A percentile compares a stretch with the other conserved stretches of the same genome.
Conservation (phyloP, 2,797 vertebrate species). For the Meda fulgida region DNA sequence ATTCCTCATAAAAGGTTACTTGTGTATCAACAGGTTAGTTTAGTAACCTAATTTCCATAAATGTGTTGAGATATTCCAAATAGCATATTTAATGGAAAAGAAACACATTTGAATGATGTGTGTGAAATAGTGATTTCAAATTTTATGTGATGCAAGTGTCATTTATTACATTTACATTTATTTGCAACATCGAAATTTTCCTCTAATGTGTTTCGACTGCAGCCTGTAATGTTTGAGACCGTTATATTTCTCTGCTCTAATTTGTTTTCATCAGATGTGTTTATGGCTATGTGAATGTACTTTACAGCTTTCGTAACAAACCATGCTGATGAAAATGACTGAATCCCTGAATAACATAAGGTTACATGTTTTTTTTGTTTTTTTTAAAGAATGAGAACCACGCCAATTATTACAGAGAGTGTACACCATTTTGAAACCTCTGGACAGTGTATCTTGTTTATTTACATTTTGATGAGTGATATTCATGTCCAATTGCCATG, state of each 20-base stretch:
- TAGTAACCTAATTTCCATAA: slow-evolving; percentile 66
- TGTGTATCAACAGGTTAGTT: slow-evolving; percentile 76
- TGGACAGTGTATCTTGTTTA: slow-evolving; percentile 9
- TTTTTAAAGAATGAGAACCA: slow-evolving; percentile 13
- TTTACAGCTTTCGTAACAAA: slow-evolving; percentile 80
- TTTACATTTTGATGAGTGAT: slow-evolving; percentile 3
- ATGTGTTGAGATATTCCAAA: slow-evolving; percentile 69
- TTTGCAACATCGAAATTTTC: slow-evolving; percentile 73
- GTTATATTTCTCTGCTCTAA: slow-evolving; percentile 80
- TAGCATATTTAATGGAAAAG: slow-evolving; percentile 71
- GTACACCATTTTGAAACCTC: slow-evolving; percentile 29
- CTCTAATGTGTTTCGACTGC: slow-evolving; percentile 79
- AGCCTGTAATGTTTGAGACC: slow-evolving; percentile 80
- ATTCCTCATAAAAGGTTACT: slow-evolving; percentile 61
- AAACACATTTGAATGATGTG: slow-evolving; percentile 75
- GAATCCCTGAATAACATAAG: slow-evolving; percentile 76
- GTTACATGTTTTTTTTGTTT: slow-evolving; percentile 41
- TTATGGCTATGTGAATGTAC: slow-evolving; percentile 80
- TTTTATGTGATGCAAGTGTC: slow-evolving; percentile 77
- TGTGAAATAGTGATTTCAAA: slow-evolving; percentile 69
- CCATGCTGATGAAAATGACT: slow-evolving; percentile 78
- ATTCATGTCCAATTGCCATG: slow-evolving; percentile 15
- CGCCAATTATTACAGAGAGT: slow-evolving; percentile 28
- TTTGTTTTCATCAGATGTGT: slow-evolving; percentile 84
- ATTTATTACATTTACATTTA: slow-evolving; percentile 83